Base-by-base conservation (phyloP, 2,888 invertebrate species). In the Eristalis pertinax region DNA sequence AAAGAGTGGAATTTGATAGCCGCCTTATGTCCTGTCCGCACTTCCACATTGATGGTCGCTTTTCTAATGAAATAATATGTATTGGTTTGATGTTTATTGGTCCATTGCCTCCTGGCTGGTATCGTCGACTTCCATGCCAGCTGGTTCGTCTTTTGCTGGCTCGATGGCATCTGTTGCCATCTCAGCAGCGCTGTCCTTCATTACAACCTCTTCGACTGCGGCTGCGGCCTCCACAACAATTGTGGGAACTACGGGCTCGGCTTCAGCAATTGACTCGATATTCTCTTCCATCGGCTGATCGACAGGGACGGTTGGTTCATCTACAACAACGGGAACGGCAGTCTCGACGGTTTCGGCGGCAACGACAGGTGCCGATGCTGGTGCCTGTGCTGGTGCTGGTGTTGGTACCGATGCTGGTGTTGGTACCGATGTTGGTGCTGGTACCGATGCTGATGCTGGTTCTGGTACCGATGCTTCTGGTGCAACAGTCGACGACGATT, bases 41-140 rank as follows among this genome's bases (percentile, higher is more conserved):
- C 50, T 50, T 50, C 19, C 50, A 50, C 50, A 50, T 50, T 19
- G 50, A 50, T 50, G 50, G 64, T 79, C 73, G 79, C 58, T 74
- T 78, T 62, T 68, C 19, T 84, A 73, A 29, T 70, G 68, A 80
- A 75, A 76, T 70, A 60, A 70, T 73, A 81, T 56, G 62, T 67
- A 5, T 32, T 15, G 75, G 58, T 50, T 50, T 50, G 19, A 50
- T 41, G 70, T 64, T 90, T 93, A 93, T 89, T 93, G 93, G 89
- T 93, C 92, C 93, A 93, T 93, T 75, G 93, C 93, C 90, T 93
- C 92, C 76, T 92, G 93, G 89, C 92, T 93, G 88, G 92, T 92
- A 72, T 93, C 93, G 67, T 93, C 93, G 22, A 93, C 92, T 80
- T 93, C 93, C 93, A 93, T 93, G 74, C 92, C 92, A 50, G 91